Evolutionary conservation across 2,888 invertebrate genomes (phyloP), one percentile per base, ranked within the genome.

Genomic region (Zelleria hepariella): DNA sequence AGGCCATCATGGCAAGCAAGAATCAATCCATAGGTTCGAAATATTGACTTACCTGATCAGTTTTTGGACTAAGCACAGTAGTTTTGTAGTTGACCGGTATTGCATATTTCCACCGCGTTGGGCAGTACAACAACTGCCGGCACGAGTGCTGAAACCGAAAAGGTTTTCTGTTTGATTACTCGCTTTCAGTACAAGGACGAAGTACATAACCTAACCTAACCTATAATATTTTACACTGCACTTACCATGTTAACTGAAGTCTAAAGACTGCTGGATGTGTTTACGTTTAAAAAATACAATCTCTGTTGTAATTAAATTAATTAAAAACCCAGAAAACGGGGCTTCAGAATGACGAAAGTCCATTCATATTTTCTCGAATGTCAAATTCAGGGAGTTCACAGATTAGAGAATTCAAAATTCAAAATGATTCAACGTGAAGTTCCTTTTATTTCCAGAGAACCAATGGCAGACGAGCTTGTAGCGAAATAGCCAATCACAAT

Each of bases 71-170:
- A 57, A 75, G 64, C 53, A 77, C 67, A 64, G 82, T 69, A 55
- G 80, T 71, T 74, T 86, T 87, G 57, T 83, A 64, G 69, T 80
- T 78, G 60, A 76, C 67, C 55, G 86, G 83, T 62, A 87, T 63
- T 61, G 71, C 74, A 73, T 78, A 75, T 77, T 87, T 88, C 88
- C 88, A 88, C 63, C 87, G 80, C 58, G 86, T 82, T 52, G 87
- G 75, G 66, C 77, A 83, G 67, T 81, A 82, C 64, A 87, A 61
- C 67, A 88, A 74, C 67, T 86, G 86, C 73, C 87, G 82, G 77
- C 81, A 88, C 64, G 86, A 72, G 72, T 88, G 88, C 88, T 88
- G 80, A 66, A 84, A 49, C 2, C 51, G 51, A 27, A 27, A 4
- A n/a, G 7, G 42, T 10, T 15, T 6, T n/a, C n/a, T 20, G 18